phyloP scores from a whole-genome alignment of 2,888 invertebrate genomes.

The Eubasilissa splendida region DNA sequence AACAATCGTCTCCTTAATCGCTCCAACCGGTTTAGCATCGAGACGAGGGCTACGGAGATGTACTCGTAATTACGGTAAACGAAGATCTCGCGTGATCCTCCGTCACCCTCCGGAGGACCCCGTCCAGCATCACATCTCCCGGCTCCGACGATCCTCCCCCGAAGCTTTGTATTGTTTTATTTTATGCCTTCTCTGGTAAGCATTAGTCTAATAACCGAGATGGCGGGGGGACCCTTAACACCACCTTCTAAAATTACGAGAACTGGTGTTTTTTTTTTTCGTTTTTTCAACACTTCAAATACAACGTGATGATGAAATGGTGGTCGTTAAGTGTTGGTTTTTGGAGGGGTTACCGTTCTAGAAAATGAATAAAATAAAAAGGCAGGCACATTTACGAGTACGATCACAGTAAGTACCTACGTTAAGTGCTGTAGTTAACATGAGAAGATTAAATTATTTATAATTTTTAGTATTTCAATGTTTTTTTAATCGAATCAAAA shows the following conservation, averaged over 20 bases:
- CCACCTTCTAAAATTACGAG: slow-evolving; percentile 16
- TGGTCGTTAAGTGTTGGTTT: neutral
- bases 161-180: slow-evolving; percentile 6
- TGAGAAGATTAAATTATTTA: too few species aligned
- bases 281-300: slow-evolving; percentile 21
- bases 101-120: neutral
- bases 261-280: neutral
- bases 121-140: neutral
- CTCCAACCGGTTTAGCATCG: neutral
- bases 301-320: slow-evolving; percentile 16
- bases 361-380: neutral
- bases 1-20: neutral
- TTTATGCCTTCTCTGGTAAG: slow-evolving; percentile 7
- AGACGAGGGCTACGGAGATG: neutral
- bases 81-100: slow-evolving; percentile 10
- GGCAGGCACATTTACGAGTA: too few species aligned
- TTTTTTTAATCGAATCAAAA: too few species aligned
- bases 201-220: slow-evolving; percentile 4
- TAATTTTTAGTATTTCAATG: too few species aligned
- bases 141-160: neutral
- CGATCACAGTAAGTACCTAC: too few species aligned
- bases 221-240: neutral
- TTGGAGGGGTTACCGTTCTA: neutral
- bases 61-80: slow-evolving; percentile 5
- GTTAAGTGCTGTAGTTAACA: too few species aligned